Conservation (phyloP, 2,888 invertebrate species). For the Keiferia lycopersicella region DNA sequence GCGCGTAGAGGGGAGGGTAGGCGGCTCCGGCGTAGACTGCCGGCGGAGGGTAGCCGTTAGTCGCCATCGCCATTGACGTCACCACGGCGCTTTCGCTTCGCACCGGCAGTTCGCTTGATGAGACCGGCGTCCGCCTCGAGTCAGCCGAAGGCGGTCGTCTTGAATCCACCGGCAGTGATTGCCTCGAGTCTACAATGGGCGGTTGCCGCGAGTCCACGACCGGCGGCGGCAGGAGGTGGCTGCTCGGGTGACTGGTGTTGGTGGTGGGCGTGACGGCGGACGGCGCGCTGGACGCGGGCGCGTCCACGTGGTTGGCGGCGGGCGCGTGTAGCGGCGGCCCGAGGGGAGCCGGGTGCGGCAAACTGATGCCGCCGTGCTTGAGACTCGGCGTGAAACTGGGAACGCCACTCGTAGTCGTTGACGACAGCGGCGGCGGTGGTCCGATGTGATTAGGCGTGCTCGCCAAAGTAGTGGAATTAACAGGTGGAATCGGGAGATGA, state of each 20-base stretch:
- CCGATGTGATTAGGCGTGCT: conserved; percentile 59
- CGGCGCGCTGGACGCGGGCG: conserved; percentile 51
- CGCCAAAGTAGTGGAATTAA: conserved; percentile 52
- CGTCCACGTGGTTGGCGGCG: conserved; percentile 53
- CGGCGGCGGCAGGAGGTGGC: conserved; percentile 58
- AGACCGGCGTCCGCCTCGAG: conserved; percentile 57
- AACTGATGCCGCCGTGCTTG: conserved; percentile 62
- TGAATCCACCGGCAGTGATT: conserved; percentile 60
- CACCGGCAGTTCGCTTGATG: conserved; percentile 75
- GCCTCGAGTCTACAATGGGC: conserved; percentile 59
- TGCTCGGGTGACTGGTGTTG: conserved; percentile 52
- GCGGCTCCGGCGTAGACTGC: conserved; percentile 84
- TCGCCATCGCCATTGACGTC: conserved; percentile 86
- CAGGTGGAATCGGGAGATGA: conserved; percentile 51
- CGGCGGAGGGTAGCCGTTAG: conserved; percentile 83
- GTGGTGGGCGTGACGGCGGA: conserved; percentile 52
- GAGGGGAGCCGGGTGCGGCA: conserved; percentile 50
- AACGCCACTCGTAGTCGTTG: conserved; percentile 57
- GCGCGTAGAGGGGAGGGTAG: conserved; percentile 87
- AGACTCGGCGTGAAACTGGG: conserved; percentile 62
- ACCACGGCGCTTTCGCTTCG: conserved; percentile 63
- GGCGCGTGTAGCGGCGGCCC: conserved; percentile 56
- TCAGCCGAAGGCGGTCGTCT: conserved; percentile 42
- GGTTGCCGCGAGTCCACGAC: conserved; percentile 64
- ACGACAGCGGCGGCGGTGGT: conserved; percentile 52